Evolutionary conservation across 2,113 vertebrate species (phyloP).

Genomic region (Herpetotheres cachinnans): DNA sequence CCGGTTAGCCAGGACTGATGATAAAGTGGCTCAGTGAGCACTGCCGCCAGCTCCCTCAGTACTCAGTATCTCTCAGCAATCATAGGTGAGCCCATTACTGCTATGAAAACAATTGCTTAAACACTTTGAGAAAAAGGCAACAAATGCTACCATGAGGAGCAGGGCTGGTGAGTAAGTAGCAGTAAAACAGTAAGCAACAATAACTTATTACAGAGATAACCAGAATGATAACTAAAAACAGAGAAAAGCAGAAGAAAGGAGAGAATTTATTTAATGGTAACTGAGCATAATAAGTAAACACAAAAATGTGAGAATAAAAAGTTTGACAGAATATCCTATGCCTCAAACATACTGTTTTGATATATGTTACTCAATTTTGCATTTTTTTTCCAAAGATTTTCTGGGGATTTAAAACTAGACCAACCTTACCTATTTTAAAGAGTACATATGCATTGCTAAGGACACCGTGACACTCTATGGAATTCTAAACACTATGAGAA

Average conservation of each 20-base stretch:
- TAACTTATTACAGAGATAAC: background rate
- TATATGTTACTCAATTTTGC: background rate
- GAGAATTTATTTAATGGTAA: background rate
- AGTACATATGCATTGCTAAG: background rate
- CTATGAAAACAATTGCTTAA: background rate
- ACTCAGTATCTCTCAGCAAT: background rate
- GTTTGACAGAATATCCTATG: background rate
- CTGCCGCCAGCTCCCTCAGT: background rate
- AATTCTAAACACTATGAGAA: background rate
- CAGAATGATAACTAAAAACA: background rate
- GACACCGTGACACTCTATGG: background rate
- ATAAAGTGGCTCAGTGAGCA: background rate
- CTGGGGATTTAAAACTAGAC: background rate
- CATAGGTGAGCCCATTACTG: background rate
- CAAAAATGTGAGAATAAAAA: background rate
- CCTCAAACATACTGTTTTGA: background rate
- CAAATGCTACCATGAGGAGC: background rate
- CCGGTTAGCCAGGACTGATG: accelerated
- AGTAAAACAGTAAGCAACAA: background rate
- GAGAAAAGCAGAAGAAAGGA: background rate
- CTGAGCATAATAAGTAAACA: background rate
- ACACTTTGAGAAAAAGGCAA: background rate
- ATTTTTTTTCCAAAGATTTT: background rate
- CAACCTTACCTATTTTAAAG: background rate
- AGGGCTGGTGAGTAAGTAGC: background rate